Evolutionary conservation across 64 coral and sea anemone genomes (phyloP), one percentile per base, ranked within the genome.

Genomic region (Stichodactyla helianthus): DNA sequence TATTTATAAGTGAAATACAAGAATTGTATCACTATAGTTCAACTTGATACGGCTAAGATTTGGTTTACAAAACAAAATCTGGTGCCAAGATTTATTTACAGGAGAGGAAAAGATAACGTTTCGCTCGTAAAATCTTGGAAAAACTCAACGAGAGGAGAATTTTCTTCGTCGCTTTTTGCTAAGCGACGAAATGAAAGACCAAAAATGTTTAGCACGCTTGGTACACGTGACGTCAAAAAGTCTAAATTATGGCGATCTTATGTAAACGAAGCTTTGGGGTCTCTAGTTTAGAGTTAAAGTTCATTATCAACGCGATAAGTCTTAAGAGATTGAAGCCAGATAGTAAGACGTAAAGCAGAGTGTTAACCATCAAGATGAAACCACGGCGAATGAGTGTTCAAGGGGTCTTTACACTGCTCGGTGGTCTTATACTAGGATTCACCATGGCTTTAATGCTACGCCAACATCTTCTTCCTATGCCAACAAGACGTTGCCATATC

Each of bases 391-490:
- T 93, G 91, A 97, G 94, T 82, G 22, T 97, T 27, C 84, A 84
- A 17, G 91, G 91, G 3, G 94, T 97, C 53, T 86, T 97, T 17
- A 97, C 94, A 15, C 77, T 97, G 35, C 79, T 97, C 6, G 85
- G 85, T 17, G 94, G 94, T 4, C 63, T 97, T n/a, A 87, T 97
- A 52, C 89, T 88, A 76, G 94, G 94, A 2, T 97, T 97, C 56
- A 93, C 88, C 0, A 86, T 97, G 7, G 94, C 94, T 19, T 71
- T 97, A 31, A 87, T 89, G 56, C 88, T 97, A 18, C 79, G 94
- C 58, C 94, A 97, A 77, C 89, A 92, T 67, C 76, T 97, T 13
- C 82, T 97, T 20, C 94, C 94, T 20, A 79, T 97, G 10, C 91
- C 91, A 19, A 82, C 68, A 27, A 82, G 91, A 82, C 94, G 94